Base-by-base conservation (phyloP, 2,113 vertebrate genomes). In the Coracopsis vasa region DNA sequence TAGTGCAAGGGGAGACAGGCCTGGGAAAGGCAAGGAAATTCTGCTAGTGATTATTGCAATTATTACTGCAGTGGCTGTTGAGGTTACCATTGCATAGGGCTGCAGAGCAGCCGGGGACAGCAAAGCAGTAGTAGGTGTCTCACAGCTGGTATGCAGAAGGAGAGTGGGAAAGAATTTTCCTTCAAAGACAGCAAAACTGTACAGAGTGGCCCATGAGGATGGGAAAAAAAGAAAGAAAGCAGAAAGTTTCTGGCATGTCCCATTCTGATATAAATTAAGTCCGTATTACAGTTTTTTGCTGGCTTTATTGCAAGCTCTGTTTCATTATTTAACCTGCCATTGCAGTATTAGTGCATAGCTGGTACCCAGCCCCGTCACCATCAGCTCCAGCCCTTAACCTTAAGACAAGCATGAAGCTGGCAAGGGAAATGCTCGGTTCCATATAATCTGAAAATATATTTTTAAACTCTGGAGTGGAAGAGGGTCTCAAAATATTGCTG, bases 381-480 rank as follows among this genome's bases (percentile, higher is more conserved):
- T 33, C 18, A 69, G 2, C 16, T 42, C 10, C 54, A 50, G 16
- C 13, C 15, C 28, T 67, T 42, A 64, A 35, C 17, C 17, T n/a
- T 21, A 45, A 65, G 28, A 45, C 1, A 21, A 53, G 10, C 18
- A 16, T 5, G 7, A 69, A 42, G 23, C 23, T 23, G 13, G 13
- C 8, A 41, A 80, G 16, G 17, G 51, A 71, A 85, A 39, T 4
- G 0, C 1, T 51, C 11, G 0, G 3, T 18, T 64, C 42, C 4
- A 4, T 15, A 7, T 18, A 11, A 39, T 31, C 16, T 33, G 28
- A 65, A 93, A 81, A 24, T 4, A 28, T 0, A 0, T 3, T 86
- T 70, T 79, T 41, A 48, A 79, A 61, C 8, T 25, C 61, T n/a
- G 33, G 25, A 74, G 25, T 6, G 1, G 20, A 27, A 73, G 9